Evolutionary conservation across 2,888 invertebrate species (phyloP).

Genomic region (Thereva unica): DNA sequence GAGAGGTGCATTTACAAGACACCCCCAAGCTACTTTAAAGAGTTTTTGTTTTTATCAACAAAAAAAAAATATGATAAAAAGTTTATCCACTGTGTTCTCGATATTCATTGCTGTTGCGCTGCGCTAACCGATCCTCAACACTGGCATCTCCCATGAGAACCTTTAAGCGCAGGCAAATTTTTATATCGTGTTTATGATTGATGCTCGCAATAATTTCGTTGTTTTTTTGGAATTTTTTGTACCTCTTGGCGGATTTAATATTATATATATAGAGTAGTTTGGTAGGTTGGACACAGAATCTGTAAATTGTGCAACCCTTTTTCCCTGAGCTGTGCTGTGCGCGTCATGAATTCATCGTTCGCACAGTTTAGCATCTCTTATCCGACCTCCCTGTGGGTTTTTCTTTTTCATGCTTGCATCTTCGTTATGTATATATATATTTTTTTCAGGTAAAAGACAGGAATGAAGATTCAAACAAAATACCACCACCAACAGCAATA

Average conservation of each 20-base stretch:
- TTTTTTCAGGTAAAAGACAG: background rate
- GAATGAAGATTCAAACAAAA: too few relatives aligned
- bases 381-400: slow-evolving; percentile 36
- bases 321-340: too few relatives aligned
- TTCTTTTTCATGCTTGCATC: slow-evolving; percentile 9
- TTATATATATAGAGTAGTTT: slow-evolving; percentile 10
- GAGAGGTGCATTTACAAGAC: slow-evolving; percentile 3
- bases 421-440: slow-evolving; percentile 14
- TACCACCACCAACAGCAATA: too few relatives aligned
- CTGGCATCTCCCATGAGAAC: slow-evolving; percentile 16
- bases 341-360: background rate
- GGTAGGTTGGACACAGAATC: slow-evolving; percentile 22
- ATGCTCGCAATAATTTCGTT: slow-evolving; percentile 33
- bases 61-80: slow-evolving; percentile 21
- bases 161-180: slow-evolving; percentile 19
- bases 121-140: background rate
- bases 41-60: slow-evolving; percentile 1
- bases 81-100: background rate
- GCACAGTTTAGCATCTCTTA: slow-evolving; percentile 32
- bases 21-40: slow-evolving; percentile 26
- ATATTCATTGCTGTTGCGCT: background rate
- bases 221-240: background rate
- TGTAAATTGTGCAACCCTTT: slow-evolving; percentile 26
- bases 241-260: background rate
- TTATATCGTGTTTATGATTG: slow-evolving; percentile 26